These are phyloP conservation scores for Ceratoteleas bidentatus DNA, from an alignment of 1,140 invertebrate species.

Conservation along the genomic window DNA sequence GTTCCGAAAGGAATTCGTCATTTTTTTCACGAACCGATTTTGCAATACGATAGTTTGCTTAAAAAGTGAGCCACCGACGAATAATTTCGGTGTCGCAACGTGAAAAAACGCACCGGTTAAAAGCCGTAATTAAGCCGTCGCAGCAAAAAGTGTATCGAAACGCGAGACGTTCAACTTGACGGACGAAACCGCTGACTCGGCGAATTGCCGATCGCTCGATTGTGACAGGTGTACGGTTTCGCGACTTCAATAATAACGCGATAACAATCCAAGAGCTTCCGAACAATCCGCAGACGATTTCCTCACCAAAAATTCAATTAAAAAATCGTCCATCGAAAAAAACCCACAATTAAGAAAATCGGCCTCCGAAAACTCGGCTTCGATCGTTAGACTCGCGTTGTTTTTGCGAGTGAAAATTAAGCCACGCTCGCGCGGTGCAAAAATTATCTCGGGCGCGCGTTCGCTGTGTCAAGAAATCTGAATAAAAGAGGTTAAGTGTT, in stretches of 20 bases:
- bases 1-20: neutral
- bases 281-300: slow-evolving; percentile 34
- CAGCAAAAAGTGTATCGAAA: slow-evolving; percentile 14
- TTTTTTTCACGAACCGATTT: no score
- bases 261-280: no score
- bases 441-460: slow-evolving; percentile 49
- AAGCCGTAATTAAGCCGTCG: slow-evolving; percentile 8
- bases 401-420: slow-evolving; percentile 42
- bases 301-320: slow-evolving; percentile 4
- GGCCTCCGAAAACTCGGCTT: no score
- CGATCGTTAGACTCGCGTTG: no score
- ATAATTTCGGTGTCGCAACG: slow-evolving; percentile 1
- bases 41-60: no score
- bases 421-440: slow-evolving; percentile 30
- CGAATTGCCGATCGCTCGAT: slow-evolving; percentile 3
- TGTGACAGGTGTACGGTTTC: slow-evolving; percentile 24
- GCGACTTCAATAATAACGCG: slow-evolving; percentile 19
- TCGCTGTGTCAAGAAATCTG: slow-evolving; percentile 61
- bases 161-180: slow-evolving; percentile 6
- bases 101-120: neutral
- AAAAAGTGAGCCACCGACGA: neutral
- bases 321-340: no score
- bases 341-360: no score
- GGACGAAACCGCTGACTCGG: slow-evolving; percentile 20
- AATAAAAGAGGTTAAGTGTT: slow-evolving; percentile 64